Base-by-base conservation (phyloP, 2,113 vertebrate genomes). In the Brachypteracias leptosomus region DNA sequence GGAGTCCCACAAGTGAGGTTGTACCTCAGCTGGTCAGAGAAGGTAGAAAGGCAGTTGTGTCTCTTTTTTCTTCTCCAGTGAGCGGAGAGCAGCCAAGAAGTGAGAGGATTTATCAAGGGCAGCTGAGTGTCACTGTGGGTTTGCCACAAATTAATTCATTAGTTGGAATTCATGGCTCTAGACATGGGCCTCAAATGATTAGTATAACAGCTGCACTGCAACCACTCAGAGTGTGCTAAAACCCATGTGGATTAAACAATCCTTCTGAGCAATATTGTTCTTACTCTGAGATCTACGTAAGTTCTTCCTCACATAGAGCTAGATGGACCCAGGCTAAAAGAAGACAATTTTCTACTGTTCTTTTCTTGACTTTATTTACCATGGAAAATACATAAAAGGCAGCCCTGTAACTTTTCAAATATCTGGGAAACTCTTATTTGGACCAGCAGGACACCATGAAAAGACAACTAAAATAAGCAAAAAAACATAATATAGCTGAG, bases 31-130 rank as follows among this genome's bases (percentile, higher is more conserved):
- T 76, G 47, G 18, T 59, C 73, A 63, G 58, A 76, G 47, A 31
- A 80, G 8, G 11, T 7, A 21, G 38, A 28, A 55, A 21, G 38
- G 54, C n/a, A 55, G 11, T 25, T 3, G 2, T 42, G 17, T 21
- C 35, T 92, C 55, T 74, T 19, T 55, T 90, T 58, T 66, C 62
- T 81, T 61, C 26, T 92, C 65, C 57, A 54, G 22, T 33, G 51
- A 66, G 29, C 0, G 0, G 33, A 36, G 29, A 51, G 20, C 35
- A 77, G n/a, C 20, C 0, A 2, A 61, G 35, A 73, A 68, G 6
- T 54, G 38, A 87, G 17, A 25, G 8, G 44, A 46, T 29, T n/a
- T n/a, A n/a, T n/a, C n/a, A n/a, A n/a, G n/a, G n/a, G n/a, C 70
- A 57, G 40, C 36, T 58, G n/a, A 88, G 16, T 36, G 26, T 81